phyloP scores from a whole-genome alignment of 2,888 invertebrate species.

The Dyspetes luteomarginatus region DNA sequence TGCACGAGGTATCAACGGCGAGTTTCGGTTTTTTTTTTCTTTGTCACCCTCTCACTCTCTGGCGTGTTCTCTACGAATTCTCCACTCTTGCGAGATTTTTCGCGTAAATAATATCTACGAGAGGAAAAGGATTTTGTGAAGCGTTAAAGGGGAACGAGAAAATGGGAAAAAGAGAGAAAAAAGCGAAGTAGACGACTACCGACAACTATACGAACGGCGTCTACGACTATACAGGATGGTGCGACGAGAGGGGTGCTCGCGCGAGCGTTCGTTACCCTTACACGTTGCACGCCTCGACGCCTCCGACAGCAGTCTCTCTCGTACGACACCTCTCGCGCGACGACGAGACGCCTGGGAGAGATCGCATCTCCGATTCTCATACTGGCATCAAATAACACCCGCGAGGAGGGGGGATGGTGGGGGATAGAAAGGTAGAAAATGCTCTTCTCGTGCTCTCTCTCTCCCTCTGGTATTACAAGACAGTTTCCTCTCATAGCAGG shows the following conservation, averaged over 20 bases:
- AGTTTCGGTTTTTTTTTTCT: neutral
- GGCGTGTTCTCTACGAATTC: conserved; percentile 42
- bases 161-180: conserved; percentile 51
- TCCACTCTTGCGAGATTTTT: conserved; percentile 74
- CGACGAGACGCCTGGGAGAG: conserved; percentile 67
- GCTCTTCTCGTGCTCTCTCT: conserved; percentile 15
- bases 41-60: conserved; percentile 13
- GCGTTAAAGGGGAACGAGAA: conserved; percentile 52
- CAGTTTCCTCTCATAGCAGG: conserved; percentile 20
- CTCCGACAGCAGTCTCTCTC: conserved; percentile 62
- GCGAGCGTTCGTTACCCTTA: conserved; percentile 74
- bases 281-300: conserved; percentile 74
- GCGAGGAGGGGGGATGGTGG: neutral
- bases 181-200: conserved; percentile 61
- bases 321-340: conserved; percentile 69
- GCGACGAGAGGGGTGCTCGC: conserved; percentile 60
- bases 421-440: conserved; percentile 18
- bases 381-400: conserved; percentile 41
- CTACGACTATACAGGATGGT: conserved; percentile 67
- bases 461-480: conserved; percentile 48
- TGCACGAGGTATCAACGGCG: conserved; percentile 20
- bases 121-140: conserved; percentile 53
- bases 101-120: conserved; percentile 75
- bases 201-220: conserved; percentile 34
- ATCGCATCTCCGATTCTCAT: conserved; percentile 51